Base-by-base conservation (phyloP, 2,113 vertebrate species). In the Willisornis vidua region DNA sequence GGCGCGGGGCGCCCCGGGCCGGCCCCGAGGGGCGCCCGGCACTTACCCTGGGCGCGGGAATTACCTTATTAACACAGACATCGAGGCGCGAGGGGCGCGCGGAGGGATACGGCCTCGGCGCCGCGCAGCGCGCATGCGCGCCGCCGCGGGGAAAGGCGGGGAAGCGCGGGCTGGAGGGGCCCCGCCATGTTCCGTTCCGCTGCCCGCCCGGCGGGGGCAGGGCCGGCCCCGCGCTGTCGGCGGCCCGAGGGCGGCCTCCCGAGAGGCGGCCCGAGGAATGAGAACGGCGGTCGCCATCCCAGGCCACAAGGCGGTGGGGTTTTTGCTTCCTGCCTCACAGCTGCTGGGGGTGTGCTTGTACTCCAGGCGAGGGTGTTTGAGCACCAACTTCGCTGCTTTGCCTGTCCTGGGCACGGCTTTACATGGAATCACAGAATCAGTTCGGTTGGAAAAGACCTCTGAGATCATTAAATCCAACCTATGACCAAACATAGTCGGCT, bases 71-170 rank as follows among this genome's bases (percentile, higher is more conserved):
- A 94, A 82, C 90, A 90, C 85, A 46, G 74, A 87, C 85, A 87
- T 87, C 85, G 85, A 78, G 85, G 85, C 22, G 25, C 31, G 52
- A 70, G 96, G 90, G 94, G 86, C 92, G 80, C 20, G 96, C 96
- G 96, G 96, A 97, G 95, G 96, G 96, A 97, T 97, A 97, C 94
- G 86, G 88, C 82, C 81, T 54, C 19, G 0, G 81, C 23, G 74
- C 46, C 37, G 35, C 41, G 11, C 29, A 39, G 13, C 61, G 94
- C 97, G 97, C 97, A 96, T 87, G 96, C 97, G 97, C 96, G 71
- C n/a, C 43, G 45, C 77, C 82, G 62, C 68, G 48, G 65, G 78
- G 72, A 74, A 76, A 91, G 94, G 93, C 89, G 95, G 89, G 93
- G 92, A 80, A 96, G 90, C 61, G 87, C 74, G 43, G 16, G 54